These are phyloP conservation scores for Ennomos erosarius DNA, from an alignment of 2,888 invertebrate species.

Conservation along the genomic window DNA sequence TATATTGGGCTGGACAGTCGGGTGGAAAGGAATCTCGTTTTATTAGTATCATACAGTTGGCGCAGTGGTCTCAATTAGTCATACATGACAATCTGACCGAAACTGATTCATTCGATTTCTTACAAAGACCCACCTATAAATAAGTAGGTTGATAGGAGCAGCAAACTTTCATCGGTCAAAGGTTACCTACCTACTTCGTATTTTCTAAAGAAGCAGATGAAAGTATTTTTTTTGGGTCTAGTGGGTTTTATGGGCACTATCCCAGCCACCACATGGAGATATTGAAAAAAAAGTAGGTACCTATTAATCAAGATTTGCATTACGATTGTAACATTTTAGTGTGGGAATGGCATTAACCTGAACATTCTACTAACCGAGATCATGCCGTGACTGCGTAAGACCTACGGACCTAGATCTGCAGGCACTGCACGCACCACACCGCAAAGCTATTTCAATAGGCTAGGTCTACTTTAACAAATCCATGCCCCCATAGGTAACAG, in stretches of 20 bases:
- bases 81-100: constrained; percentile 6
- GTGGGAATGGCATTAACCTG: constrained; percentile 13
- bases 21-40: constrained; percentile 60
- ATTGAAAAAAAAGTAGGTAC: too few species aligned
- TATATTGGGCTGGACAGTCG: constrained; percentile 49
- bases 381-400: constrained; percentile 34
- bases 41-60: constrained; percentile 42
- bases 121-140: neutral
- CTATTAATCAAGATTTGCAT: too few species aligned
- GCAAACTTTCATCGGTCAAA: constrained; percentile 23
- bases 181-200: neutral
- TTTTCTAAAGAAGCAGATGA: too few species aligned
- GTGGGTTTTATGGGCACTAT: too few species aligned
- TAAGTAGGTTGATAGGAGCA: neutral
- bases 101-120: constrained; percentile 14
- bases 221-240: too few species aligned
- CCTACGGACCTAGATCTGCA: constrained; percentile 33
- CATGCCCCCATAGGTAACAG: too few species aligned
- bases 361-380: constrained; percentile 28
- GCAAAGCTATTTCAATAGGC: constrained; percentile 14
- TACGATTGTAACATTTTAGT: constrained; percentile 22
- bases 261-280: too few species aligned
- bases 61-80: constrained; percentile 1
- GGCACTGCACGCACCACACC: constrained; percentile 14
- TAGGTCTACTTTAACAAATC: constrained; percentile 10